Percentiles rank a stretch among this genome's conserved stretches.
These are phyloP conservation scores for Crocidura indochinensis DNA, from an alignment of 2,797 vertebrate species.

Conservation along the genomic window DNA sequence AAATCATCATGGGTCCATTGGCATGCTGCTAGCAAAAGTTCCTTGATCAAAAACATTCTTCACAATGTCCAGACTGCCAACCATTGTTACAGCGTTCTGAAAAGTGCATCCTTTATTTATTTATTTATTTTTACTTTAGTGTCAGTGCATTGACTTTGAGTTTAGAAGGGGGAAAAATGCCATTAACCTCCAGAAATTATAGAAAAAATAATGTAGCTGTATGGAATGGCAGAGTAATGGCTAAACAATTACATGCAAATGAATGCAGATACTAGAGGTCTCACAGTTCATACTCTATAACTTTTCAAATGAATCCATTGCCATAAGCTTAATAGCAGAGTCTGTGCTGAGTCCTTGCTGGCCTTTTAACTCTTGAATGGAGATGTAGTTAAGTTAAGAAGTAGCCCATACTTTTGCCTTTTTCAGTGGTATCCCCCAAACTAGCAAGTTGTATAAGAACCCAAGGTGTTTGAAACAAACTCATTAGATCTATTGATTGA, in stretches of 20 bases:
- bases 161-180: conserved; percentile 83
- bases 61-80: conserved; percentile 84
- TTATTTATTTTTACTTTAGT: conserved; percentile 81
- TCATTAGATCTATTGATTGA: conserved; percentile 90
- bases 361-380: conserved; percentile 83
- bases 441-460: conserved; percentile 77
- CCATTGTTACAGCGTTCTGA: conserved; percentile 78
- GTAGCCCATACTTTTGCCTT: conserved; percentile 76
- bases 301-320: conserved; percentile 85
- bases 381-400: conserved; percentile 77
- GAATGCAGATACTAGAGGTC: conserved; percentile 85
- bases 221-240: conserved; percentile 82
- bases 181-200: conserved; percentile 88
- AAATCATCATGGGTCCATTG: conserved; percentile 75
- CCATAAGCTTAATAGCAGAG: conserved; percentile 85
- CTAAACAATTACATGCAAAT: conserved; percentile 90
- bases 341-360: conserved; percentile 82
- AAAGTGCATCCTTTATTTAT: conserved; percentile 79
- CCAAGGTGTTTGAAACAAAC: conserved; percentile 82
- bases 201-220: conserved; percentile 77
- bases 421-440: conserved; percentile 83
- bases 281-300: conserved; percentile 83
- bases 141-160: conserved; percentile 87
- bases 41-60: conserved; percentile 86
- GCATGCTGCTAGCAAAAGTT: conserved; percentile 70